phyloP scores from a whole-genome alignment of 2,888 invertebrate species.

The Rhabditoides inermis region DNA sequence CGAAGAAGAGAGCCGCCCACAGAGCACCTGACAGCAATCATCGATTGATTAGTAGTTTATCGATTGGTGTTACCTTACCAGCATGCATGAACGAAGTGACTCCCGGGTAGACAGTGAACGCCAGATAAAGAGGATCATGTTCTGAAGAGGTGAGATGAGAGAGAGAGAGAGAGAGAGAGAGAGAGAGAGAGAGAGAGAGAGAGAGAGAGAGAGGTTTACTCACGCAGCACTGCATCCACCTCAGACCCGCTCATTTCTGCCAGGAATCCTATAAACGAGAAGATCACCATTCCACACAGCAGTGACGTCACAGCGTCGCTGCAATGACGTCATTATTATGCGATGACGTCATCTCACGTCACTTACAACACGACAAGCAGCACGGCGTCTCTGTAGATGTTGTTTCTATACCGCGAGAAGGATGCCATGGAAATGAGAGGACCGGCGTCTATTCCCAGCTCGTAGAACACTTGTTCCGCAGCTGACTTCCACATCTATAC shows the following conservation, averaged over 20 bases:
- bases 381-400: conserved; percentile 47
- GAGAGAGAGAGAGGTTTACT: conserved; percentile 1
- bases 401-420: conserved; percentile 46
- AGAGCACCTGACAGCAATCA: conserved; percentile 34
- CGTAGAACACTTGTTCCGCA: conserved; percentile 55
- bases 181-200: neutral
- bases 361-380: conserved; percentile 39
- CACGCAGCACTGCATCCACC: conserved; percentile 32
- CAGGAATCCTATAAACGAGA: conserved; percentile 46
- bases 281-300: conserved; percentile 47
- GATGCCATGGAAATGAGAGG: conserved; percentile 48
- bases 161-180: neutral
- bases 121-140: conserved; percentile 42
- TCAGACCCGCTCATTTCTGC: conserved; percentile 26
- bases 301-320: conserved; percentile 43
- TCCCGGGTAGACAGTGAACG: conserved; percentile 46
- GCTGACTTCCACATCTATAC: conserved; percentile 55
- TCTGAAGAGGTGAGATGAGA: conserved; percentile 17
- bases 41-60: neutral
- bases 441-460: conserved; percentile 53
- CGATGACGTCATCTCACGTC: neutral
- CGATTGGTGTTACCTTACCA: neutral
- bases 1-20: conserved; percentile 46
- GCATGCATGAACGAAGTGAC: conserved; percentile 40
- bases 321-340: too few species aligned